phyloP scores from a whole-genome alignment of 2,797 vertebrate genomes.

The Sparus aurata region DNA sequence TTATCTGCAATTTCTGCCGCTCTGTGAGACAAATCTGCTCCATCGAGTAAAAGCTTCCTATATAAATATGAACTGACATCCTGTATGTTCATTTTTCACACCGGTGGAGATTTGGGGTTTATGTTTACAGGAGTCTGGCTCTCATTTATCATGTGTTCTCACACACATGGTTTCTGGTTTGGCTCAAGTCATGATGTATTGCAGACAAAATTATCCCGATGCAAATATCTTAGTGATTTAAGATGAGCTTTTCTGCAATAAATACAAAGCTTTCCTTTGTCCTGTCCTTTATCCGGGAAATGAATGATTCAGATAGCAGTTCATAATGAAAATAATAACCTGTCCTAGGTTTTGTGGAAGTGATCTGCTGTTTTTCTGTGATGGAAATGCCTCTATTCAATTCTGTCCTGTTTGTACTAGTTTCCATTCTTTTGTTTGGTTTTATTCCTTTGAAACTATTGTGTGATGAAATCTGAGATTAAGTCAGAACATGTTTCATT shows the following conservation, averaged over 20 bases:
- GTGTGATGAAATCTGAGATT: slow-evolving; percentile 33
- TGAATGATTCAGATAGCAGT: neutral
- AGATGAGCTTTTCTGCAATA: neutral
- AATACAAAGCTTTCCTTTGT: slow-evolving; percentile 1
- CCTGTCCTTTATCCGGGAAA: neutral
- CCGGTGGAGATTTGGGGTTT: neutral
- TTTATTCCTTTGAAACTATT: slow-evolving; percentile 28
- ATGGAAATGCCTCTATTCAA: neutral
- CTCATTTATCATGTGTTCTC: slow-evolving; percentile 32
- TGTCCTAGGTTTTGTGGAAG: neutral
- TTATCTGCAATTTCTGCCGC: neutral
- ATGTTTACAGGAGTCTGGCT: neutral
- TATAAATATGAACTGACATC: neutral
- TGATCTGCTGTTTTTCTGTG: neutral
- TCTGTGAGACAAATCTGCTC: neutral
- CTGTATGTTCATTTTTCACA: slow-evolving; percentile 10
- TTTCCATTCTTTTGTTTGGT: neutral
- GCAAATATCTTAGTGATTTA: neutral
- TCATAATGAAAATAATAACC: neutral
- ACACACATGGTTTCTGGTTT: slow-evolving; percentile 18
- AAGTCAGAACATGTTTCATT: neutral
- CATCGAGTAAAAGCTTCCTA: slow-evolving; percentile 8
- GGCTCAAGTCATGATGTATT: slow-evolving; percentile 19
- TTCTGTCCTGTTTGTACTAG: neutral
- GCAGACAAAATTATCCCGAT: neutral